These are phyloP conservation scores for Cenopis cana DNA, from an alignment of 2,888 invertebrate genomes.

Conservation along the genomic window DNA sequence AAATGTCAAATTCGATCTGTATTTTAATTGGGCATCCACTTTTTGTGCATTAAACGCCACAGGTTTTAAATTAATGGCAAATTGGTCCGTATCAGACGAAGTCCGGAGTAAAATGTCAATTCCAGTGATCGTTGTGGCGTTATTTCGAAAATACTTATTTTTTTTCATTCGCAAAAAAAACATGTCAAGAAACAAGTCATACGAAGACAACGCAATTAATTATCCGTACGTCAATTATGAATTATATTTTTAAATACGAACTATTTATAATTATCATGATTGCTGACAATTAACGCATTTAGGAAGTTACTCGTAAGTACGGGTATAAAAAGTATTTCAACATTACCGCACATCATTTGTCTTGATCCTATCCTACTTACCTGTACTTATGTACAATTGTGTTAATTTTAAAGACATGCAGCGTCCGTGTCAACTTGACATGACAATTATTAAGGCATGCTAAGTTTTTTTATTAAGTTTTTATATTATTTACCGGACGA, in stretches of 20 bases:
- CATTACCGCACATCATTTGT: slow-evolving; percentile 13
- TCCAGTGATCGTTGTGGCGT: not conserved
- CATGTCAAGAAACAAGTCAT: slow-evolving; percentile 24
- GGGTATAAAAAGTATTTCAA: slow-evolving; percentile 2
- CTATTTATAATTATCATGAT: slow-evolving; percentile 26
- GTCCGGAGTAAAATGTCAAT: slow-evolving; percentile 25
- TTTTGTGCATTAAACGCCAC: not conserved
- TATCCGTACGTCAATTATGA: slow-evolving; percentile 15
- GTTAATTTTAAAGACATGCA: not conserved
- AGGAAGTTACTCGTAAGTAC: slow-evolving; percentile 19
- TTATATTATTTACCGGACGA: too few species aligned
- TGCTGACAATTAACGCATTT: slow-evolving; percentile 20
- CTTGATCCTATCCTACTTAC: not conserved
- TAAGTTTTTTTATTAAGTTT: not conserved
- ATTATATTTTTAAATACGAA: slow-evolving; percentile 19
- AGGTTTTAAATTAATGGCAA: slow-evolving; percentile 19
- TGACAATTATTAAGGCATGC: too few species aligned
- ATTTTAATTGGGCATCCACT: slow-evolving; percentile 17
- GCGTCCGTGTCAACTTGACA: not conserved
- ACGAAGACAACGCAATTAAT: not conserved
- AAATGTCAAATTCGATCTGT: slow-evolving; percentile 7
- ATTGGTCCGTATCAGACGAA: not conserved
- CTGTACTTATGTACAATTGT: not conserved
- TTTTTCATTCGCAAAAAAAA: not conserved
- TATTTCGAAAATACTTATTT: not conserved